Evolutionary conservation across 2,797 vertebrate species (phyloP).

Genomic region (Peromyscus nudipes): DNA sequence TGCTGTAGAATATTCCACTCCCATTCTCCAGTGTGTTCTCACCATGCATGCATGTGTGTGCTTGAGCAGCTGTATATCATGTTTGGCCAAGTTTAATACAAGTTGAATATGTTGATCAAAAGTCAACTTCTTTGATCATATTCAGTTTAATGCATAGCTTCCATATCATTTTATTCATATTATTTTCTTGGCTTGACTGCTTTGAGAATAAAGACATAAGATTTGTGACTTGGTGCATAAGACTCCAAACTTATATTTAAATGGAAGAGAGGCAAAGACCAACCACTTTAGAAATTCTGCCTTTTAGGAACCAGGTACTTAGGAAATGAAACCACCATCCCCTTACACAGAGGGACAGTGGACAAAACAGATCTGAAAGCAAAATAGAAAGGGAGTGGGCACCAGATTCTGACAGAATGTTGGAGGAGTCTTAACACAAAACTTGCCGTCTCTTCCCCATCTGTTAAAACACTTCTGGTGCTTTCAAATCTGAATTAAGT

Average conservation of each 20-base stretch:
- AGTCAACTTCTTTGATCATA: neutral
- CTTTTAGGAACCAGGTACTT: neutral
- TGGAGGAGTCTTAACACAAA: neutral
- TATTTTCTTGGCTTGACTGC: slow-evolving; percentile 21
- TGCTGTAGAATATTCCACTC: neutral
- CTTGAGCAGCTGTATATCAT: neutral
- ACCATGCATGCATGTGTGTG: neutral
- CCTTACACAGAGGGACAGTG: neutral
- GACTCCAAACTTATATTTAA: slow-evolving; percentile 25
- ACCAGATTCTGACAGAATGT: neutral
- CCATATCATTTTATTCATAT: slow-evolving; percentile 13
- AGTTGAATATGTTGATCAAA: neutral
- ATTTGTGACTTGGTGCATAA: neutral
- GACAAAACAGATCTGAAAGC: slow-evolving; percentile 29
- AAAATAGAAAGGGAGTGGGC: neutral
- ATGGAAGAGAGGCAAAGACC: neutral
- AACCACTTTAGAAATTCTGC: slow-evolving; percentile 33
- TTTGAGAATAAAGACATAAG: slow-evolving; percentile 21
- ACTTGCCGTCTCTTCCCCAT: neutral
- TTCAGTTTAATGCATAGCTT: slow-evolving; percentile 10
- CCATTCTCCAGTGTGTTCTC: neutral
- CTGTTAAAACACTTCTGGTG: neutral
- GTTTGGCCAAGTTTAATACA: neutral
- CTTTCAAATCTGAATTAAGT: neutral
- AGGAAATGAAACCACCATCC: neutral